phyloP scores from a whole-genome alignment of 2,888 invertebrate genomes.

The Buathra laborator region DNA sequence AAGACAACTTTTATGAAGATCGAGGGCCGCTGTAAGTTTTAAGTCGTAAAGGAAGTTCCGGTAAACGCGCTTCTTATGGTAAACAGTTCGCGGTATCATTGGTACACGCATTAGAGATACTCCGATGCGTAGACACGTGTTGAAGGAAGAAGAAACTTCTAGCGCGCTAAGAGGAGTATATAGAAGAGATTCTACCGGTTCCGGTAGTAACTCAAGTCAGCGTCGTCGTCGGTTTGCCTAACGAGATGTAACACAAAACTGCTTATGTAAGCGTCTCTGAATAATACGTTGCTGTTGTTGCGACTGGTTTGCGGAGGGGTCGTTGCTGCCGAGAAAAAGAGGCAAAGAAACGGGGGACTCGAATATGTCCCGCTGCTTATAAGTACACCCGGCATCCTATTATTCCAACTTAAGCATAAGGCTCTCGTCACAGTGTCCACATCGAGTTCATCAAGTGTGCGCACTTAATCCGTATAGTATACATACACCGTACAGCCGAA shows the following conservation, averaged over 20 bases:
- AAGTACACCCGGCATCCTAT: conserved; percentile 36
- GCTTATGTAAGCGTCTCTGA: conserved; percentile 70
- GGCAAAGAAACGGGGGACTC: conserved; percentile 27
- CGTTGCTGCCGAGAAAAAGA: conserved; percentile 51
- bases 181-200: conserved; percentile 45
- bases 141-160: conserved; percentile 14
- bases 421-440: conserved; percentile 52
- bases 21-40: conserved; percentile 15
- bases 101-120: conserved; percentile 22
- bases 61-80: conserved; percentile 23
- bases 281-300: conserved; percentile 58
- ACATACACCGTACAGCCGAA: neutral
- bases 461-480: neutral
- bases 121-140: conserved; percentile 29
- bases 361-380: conserved; percentile 38
- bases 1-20: conserved; percentile 42
- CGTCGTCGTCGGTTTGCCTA: conserved; percentile 65
- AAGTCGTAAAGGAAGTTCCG: conserved; percentile 34
- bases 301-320: conserved; percentile 46
- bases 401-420: conserved; percentile 27
- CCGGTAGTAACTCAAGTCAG: conserved; percentile 70
- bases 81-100: conserved; percentile 16
- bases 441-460: conserved; percentile 25
- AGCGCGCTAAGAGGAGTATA: conserved; percentile 18
- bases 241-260: conserved; percentile 73